phyloP scores from a whole-genome alignment of 2,797 vertebrate genomes.

The Falco novaeseelandiae region DNA sequence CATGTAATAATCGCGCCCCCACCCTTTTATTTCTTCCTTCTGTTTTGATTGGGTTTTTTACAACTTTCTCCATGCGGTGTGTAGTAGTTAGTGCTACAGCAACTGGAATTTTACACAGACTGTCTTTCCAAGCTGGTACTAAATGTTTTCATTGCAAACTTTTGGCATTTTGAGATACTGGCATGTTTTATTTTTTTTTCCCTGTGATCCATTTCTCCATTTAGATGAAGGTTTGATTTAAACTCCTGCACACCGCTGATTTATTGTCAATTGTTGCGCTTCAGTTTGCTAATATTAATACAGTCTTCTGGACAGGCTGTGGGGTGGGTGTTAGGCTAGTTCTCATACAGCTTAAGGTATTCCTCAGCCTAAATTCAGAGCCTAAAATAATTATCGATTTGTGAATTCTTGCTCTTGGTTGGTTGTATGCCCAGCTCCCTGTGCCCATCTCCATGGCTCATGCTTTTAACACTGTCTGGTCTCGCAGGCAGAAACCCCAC shows the following conservation, averaged over 20 bases:
- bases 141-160: background rate
- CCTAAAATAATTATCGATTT: background rate
- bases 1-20: background rate
- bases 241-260: background rate
- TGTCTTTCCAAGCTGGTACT: background rate
- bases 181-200: background rate
- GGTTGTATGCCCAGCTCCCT: background rate
- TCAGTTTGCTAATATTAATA: background rate
- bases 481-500: background rate
- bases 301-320: background rate
- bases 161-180: background rate
- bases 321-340: background rate
- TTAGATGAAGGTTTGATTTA: background rate
- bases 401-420: background rate
- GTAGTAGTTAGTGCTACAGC: background rate
- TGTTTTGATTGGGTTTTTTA: background rate
- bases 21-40: background rate
- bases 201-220: background rate
- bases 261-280: background rate
- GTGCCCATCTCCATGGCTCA: background rate
- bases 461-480: accelerated
- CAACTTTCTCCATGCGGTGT: accelerated
- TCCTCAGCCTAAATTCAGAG: background rate
- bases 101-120: background rate
- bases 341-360: background rate